Base-by-base conservation (phyloP, 2,113 vertebrate species). In the Prunella fulvescens region DNA sequence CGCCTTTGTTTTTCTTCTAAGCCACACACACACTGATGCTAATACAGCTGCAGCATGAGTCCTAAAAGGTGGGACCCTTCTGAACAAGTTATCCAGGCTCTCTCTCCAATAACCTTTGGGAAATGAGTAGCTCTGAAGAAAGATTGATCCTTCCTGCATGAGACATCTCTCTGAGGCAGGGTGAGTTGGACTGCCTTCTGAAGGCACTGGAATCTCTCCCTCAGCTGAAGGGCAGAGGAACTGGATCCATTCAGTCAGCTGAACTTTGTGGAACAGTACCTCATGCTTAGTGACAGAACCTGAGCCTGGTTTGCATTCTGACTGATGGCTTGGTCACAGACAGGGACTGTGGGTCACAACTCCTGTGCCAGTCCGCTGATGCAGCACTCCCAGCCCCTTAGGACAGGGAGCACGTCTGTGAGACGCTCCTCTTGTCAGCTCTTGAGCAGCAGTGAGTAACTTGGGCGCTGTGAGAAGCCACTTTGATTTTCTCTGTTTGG, bases 401-500 rank as follows among this genome's bases (percentile, higher is more conserved):
- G 81, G 72, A 67, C 40, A 84, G 29, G n/a, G 51, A 44, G 64
- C 64, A 40, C 0, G 1, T 73, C 74, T 66, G 44, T 16, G n/a
- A 77, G 69, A 53, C 1, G 4, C 42, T 39, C 58, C 70, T 77
- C 64, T 47, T 40, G 72, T 12, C 17, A 67, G 31, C 28, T 78
- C 26, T 60, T 23, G 40, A 81, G 44, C 60, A 71, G 51, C 82
- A 73, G 10, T 67, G 72, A 95, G 57, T 92, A 73, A 86, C 50
- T 7, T 22, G 56, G 60, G 31, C 0, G 1, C 72, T 78, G 37
- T 18, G 56, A 91, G 83, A 81, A 74, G 33, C 0, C 1, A 9
- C 85, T 94, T 50, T 77, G 79, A 51, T 91, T 96, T 77, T 42
- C 66, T 57, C 12, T 88, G 61, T 90, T 42, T 83, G 81, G 70